Percentiles rank a stretch among this genome's conserved stretches.
Conservation (phyloP, 2,888 invertebrate genomes). For the Torymus auratus region DNA sequence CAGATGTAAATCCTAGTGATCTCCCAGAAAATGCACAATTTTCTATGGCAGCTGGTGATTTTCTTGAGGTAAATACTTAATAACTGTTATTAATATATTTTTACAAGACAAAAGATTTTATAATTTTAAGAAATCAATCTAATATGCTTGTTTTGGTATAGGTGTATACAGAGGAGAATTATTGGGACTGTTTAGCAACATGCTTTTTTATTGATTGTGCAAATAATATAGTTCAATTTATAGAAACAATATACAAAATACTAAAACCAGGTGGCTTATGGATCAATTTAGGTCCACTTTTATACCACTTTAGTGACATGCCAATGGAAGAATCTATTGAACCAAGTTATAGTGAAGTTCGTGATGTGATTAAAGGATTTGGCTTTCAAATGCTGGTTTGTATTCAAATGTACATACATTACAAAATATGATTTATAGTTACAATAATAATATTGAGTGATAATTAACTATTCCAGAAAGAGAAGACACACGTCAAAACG, state of each 20-base stretch:
- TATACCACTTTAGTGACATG: conserved; percentile 93
- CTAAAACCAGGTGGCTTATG: conserved; percentile 93
- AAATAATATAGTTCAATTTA: conserved; percentile 95
- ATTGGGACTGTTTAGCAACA: conserved; percentile 95
- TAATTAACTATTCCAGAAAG: conserved; percentile 80
- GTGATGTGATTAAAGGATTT: conserved; percentile 86
- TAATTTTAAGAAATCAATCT: too few species aligned
- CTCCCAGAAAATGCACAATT: conserved; percentile 84
- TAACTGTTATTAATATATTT: not conserved
- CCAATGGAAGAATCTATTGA: conserved; percentile 93
- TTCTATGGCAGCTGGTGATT: conserved; percentile 98
- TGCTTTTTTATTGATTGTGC: conserved; percentile 99
- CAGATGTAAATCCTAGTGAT: conserved; percentile 89
- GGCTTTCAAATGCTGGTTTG: conserved; percentile 89
- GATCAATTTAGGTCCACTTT: conserved; percentile 93
- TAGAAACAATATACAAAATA: conserved; percentile 93
- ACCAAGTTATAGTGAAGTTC: conserved; percentile 91
- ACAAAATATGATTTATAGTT: too few species aligned
- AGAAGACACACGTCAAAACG: conserved; percentile 87
- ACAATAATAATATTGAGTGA: too few species aligned
- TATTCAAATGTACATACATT: not conserved
- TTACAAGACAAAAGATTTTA: too few species aligned
- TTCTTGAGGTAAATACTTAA: conserved; percentile 85
- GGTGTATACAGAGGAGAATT: conserved; percentile 83
- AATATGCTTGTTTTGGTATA: conserved; percentile 65